Conservation (phyloP, 2,888 invertebrate genomes). For the Tenthredo distinguenda region DNA sequence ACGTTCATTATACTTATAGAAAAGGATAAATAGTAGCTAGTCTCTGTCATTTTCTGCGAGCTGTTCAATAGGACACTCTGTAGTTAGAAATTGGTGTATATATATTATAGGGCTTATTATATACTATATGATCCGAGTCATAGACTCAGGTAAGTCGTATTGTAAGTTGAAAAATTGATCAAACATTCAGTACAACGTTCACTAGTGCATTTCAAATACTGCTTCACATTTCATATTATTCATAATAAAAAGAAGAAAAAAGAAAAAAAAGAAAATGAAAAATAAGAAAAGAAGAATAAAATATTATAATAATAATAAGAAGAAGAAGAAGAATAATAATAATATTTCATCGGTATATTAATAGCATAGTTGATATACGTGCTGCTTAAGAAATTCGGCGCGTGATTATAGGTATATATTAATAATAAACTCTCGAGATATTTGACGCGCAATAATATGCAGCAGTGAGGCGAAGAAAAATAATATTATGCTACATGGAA, state of each 20-base stretch:
- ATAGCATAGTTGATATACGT: not conserved
- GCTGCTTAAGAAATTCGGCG: not conserved
- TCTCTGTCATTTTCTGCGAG: not conserved
- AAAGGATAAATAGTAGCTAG: not conserved
- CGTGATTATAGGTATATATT: not conserved
- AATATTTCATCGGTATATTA: too few species aligned
- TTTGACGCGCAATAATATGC: not conserved
- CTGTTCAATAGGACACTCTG: not conserved
- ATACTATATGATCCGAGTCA: not conserved
- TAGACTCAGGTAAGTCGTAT: conserved; percentile 52
- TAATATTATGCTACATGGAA: conserved; percentile 32
- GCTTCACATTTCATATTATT: conserved; percentile 2
- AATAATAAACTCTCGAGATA: not conserved
- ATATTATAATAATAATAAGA: too few species aligned
- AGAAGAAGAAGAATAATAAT: too few species aligned
- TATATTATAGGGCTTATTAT: not conserved
- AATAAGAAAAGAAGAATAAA: too few species aligned
- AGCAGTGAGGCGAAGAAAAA: not conserved
- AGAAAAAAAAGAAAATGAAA: not conserved
- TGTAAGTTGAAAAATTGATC: conserved; percentile 61
- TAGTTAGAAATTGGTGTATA: not conserved
- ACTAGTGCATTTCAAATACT: conserved; percentile 56
- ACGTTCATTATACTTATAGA: not conserved
- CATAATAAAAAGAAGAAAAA: not conserved
- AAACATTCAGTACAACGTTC: conserved; percentile 67